A percentile compares a stretch with the other conserved stretches of the same genome.
Evolutionary conservation across 2,888 invertebrate genomes (phyloP).

Genomic region (Adela reaumurella): DNA sequence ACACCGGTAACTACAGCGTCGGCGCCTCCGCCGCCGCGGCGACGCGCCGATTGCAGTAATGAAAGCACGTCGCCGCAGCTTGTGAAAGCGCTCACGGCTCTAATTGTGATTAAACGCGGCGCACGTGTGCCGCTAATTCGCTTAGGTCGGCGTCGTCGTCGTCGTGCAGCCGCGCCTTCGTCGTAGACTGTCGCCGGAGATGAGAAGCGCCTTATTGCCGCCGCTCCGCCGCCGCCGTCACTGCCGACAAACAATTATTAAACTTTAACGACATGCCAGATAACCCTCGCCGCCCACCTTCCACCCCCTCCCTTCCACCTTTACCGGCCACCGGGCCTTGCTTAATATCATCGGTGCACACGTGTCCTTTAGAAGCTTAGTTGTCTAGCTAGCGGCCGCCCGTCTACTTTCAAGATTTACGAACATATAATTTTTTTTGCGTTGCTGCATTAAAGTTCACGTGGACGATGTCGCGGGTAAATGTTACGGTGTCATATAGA

Average conservation of each 20-base stretch:
- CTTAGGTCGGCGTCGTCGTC: conserved; percentile 5
- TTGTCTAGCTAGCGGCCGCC: too few relatives aligned
- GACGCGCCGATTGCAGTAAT: background rate
- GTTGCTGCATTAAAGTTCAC: too few relatives aligned
- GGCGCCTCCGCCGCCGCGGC: background rate
- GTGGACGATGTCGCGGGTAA: too few relatives aligned
- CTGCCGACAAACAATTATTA: conserved; percentile 47
- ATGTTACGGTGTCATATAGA: too few relatives aligned
- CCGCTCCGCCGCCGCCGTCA: conserved; percentile 26
- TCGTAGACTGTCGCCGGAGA: conserved; percentile 35
- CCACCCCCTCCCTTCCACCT: conserved; percentile 53
- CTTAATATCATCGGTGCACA: too few relatives aligned
- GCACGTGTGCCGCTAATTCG: conserved; percentile 23
- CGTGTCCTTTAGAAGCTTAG: too few relatives aligned
- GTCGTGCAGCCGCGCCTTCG: background rate
- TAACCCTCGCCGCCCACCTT: too few relatives aligned
- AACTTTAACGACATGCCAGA: conserved; percentile 54
- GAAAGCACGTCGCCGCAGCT: background rate
- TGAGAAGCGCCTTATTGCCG: conserved; percentile 45
- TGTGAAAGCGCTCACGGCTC: background rate
- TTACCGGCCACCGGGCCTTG: too few relatives aligned
- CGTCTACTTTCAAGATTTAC: too few relatives aligned
- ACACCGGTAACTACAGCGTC: too few relatives aligned
- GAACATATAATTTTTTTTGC: too few relatives aligned
- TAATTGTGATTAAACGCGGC: background rate